These are phyloP conservation scores for Phodopus roborovskii DNA, from an alignment of 2,113 vertebrate species.

Conservation along the genomic window DNA sequence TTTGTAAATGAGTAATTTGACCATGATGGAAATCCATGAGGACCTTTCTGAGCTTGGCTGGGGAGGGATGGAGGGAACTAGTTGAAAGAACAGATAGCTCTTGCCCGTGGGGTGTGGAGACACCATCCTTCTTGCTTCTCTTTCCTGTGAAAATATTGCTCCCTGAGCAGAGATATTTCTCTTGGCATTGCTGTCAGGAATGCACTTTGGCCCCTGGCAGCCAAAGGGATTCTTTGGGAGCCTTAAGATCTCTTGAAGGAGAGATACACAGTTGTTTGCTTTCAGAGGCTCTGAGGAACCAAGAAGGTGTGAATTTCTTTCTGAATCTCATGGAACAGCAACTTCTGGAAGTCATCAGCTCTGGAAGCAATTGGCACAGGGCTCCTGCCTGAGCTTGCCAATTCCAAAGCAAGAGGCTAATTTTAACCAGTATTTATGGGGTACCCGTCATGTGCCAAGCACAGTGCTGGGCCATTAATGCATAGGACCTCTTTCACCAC, in stretches of 20 bases:
- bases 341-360: conserved; percentile 64
- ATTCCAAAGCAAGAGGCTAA: background rate
- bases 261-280: background rate
- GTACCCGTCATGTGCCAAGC: background rate
- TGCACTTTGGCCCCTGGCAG: background rate
- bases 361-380: background rate
- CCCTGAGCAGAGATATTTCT: conserved; percentile 10
- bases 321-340: conserved; percentile 16
- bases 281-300: conserved; percentile 19
- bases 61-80: background rate
- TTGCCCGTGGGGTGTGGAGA: background rate
- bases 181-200: background rate
- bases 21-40: conserved; percentile 52
- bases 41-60: conserved; percentile 43
- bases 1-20: conserved; percentile 77
- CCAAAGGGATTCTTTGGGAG: background rate
- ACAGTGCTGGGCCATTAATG: background rate
- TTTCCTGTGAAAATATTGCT: background rate
- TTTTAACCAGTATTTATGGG: conserved; percentile 5
- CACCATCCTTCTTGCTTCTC: background rate
- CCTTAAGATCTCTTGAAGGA: background rate
- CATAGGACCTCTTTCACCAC: rapidly evolving
- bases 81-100: background rate
- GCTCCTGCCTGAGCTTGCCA: background rate
- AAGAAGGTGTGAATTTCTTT: conserved; percentile 26